Conservation (phyloP, 2,113 vertebrate genomes). For the Microtus montanus region DNA sequence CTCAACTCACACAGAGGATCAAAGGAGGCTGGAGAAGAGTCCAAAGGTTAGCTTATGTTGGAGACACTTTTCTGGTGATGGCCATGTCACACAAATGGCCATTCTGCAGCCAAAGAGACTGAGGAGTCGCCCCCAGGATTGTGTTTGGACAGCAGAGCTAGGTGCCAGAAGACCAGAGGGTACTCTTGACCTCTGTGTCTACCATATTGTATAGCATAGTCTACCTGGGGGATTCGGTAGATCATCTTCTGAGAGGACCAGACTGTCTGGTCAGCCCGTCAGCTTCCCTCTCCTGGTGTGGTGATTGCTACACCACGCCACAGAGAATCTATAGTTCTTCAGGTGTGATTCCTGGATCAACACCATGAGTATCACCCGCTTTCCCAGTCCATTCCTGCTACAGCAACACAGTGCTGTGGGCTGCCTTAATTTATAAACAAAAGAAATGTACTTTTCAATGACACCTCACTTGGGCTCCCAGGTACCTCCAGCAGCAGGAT, state of each 20-base stretch:
- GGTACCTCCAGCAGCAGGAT: not conserved
- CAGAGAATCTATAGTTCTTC: not conserved
- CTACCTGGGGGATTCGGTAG: not conserved
- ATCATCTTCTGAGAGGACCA: not conserved
- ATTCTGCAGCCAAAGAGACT: not conserved
- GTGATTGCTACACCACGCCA: rapidly evolving
- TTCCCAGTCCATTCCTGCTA: not conserved
- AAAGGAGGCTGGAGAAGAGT: conserved; percentile 25
- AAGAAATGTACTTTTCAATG: not conserved
- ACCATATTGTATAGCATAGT: not conserved
- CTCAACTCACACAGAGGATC: not conserved
- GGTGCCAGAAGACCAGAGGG: rapidly evolving
- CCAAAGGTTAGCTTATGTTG: not conserved
- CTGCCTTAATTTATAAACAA: not conserved
- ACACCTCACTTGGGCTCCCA: not conserved
- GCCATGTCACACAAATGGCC: not conserved
- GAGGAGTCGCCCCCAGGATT: too few species aligned
- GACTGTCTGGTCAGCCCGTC: too few species aligned
- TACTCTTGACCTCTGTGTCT: rapidly evolving
- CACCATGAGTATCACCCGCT: not conserved
- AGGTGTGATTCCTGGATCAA: not conserved
- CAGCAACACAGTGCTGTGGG: not conserved
- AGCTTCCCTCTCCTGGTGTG: not conserved
- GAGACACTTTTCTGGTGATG: not conserved
- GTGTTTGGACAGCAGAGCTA: not conserved